A percentile compares a stretch with the other conserved stretches of the same genome.
These are phyloP conservation scores for Perithous albicinctus DNA, from an alignment of 2,888 invertebrate species.

Conservation along the genomic window DNA sequence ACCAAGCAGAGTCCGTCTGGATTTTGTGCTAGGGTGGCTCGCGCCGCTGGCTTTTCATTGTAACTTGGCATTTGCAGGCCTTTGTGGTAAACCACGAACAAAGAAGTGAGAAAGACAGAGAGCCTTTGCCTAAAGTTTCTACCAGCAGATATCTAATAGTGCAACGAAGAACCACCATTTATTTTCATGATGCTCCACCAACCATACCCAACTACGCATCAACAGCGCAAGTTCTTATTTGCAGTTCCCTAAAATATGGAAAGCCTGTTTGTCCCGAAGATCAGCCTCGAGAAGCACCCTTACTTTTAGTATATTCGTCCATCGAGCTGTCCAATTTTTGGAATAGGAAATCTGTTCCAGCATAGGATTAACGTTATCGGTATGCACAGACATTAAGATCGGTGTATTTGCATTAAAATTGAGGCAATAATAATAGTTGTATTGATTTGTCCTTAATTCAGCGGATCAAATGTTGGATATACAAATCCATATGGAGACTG, in stretches of 20 bases:
- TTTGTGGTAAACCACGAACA: constrained; percentile 84
- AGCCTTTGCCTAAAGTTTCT: constrained; percentile 36
- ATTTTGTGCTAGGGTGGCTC: constrained; percentile 66
- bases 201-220: background rate
- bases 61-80: constrained; percentile 82
- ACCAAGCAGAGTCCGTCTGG: constrained; percentile 48
- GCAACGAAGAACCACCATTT: constrained; percentile 10
- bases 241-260: constrained; percentile 73
- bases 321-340: constrained; percentile 50
- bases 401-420: constrained; percentile 21
- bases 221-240: constrained; percentile 54
- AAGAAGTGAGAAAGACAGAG: constrained; percentile 66
- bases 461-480: background rate
- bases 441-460: background rate
- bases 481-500: no score
- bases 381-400: background rate
- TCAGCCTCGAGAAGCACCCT: constrained; percentile 29
- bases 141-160: constrained; percentile 50
- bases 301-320: background rate
- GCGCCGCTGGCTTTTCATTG: constrained; percentile 78
- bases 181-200: constrained; percentile 23
- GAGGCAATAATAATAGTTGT: background rate
- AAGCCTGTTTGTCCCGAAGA: constrained; percentile 73
- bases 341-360: constrained; percentile 33
- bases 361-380: constrained; percentile 26